Base-by-base conservation (phyloP, 2,113 vertebrate genomes). In the Pheucticus melanocephalus region DNA sequence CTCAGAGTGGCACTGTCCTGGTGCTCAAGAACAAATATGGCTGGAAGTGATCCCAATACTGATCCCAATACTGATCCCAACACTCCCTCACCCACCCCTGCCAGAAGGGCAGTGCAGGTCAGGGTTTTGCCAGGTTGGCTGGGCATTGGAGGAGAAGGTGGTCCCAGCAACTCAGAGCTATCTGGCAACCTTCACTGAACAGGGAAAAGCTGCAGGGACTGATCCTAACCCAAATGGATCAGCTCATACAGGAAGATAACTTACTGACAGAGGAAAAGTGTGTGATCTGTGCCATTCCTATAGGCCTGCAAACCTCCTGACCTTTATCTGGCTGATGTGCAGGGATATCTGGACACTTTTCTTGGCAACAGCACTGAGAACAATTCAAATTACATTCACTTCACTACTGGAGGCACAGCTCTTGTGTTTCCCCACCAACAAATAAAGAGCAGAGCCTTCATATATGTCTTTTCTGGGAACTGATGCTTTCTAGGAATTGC, bases 401-500 rank as follows among this genome's bases (percentile, higher is more conserved):
- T 73, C 68, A 17, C 54, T 77, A 20, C 33, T 44, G 44, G 47
- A 90, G 56, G 48, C 47, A 42, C 27, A 69, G 42, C 30, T 66
- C 10, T 50, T 63, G 2, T 70, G 45, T 65, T 85, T 72, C 42
- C 23, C 11, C 40, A 79, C 22, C 76, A 66, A 47, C 33, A 91
- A 85, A 83, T 51, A 54, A 48, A 75, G 51, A 93, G 42, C 10
- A 6, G 39, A 71, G 28, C 45, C 33, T 82, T 94, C 64, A 18
- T 83, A 51, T 63, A 69, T 45, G 42, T 51, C 40, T 91, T 65
- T 95, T 87, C 73, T 56, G 85, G 68, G 82, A 92, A 75, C 4
- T 4, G 5, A 18, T 81, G 72, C 72, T 93, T 93, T 96, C 90
- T 93, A 97, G 82, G 94, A 94, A 95, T 65, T 88, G 45, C 92